phyloP scores from a whole-genome alignment of 2,113 vertebrate species.

The Centropus bengalensis region DNA sequence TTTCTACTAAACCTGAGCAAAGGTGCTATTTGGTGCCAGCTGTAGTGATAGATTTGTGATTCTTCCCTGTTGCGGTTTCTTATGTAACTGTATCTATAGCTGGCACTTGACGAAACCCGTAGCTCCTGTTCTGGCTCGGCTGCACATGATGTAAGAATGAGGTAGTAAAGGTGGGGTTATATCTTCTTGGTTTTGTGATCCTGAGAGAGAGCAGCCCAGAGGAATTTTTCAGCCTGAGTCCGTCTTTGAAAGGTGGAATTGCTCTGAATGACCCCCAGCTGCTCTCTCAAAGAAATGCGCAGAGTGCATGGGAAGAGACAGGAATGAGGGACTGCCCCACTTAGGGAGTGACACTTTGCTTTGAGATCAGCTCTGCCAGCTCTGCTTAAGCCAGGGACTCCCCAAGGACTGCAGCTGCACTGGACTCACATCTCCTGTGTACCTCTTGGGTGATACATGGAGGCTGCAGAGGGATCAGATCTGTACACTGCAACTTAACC shows the following conservation, averaged over 20 bases:
- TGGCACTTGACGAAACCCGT: slow-evolving; percentile 19
- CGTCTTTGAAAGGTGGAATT: not conserved
- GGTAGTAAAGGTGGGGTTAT: not conserved
- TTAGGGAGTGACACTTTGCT: not conserved
- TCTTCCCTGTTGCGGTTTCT: slow-evolving; percentile 47
- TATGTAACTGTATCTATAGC: slow-evolving; percentile 45
- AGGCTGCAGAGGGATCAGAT: not conserved
- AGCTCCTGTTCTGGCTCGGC: slow-evolving; percentile 56
- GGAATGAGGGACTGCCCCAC: not conserved
- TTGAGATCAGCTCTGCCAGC: not conserved
- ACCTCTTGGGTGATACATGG: not conserved
- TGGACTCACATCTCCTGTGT: not conserved
- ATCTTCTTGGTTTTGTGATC: not conserved
- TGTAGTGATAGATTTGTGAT: slow-evolving; percentile 58
- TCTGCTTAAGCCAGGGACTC: not conserved
- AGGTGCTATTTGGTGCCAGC: slow-evolving; percentile 38
- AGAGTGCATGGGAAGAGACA: not conserved
- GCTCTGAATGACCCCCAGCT: not conserved
- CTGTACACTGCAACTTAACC: not conserved
- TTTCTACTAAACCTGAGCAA: not conserved
- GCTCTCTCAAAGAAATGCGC: not conserved
- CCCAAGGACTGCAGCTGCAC: not conserved
- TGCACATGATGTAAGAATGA: slow-evolving; percentile 32
- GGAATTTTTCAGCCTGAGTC: not conserved
- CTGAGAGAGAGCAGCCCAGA: not conserved